phyloP scores from a whole-genome alignment of 2,797 vertebrate genomes.

The Poeciliopsis infans region DNA sequence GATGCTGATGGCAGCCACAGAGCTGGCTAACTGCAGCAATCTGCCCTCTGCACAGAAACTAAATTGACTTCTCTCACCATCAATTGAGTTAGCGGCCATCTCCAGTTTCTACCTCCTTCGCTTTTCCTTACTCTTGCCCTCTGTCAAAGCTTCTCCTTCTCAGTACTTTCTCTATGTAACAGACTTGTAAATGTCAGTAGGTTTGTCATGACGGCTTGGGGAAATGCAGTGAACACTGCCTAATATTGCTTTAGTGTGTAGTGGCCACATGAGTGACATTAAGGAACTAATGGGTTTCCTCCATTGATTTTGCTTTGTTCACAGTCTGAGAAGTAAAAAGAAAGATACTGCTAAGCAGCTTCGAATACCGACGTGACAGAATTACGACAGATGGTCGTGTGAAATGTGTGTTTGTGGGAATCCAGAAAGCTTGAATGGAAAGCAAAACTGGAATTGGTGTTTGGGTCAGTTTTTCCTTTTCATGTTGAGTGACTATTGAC shows the following conservation, averaged over 20 bases:
- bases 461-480: neutral
- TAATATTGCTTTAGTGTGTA: slow-evolving; percentile 64
- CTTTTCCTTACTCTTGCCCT: slow-evolving; percentile 58
- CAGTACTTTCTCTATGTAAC: slow-evolving; percentile 47
- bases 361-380: slow-evolving; percentile 19
- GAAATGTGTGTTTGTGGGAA: neutral
- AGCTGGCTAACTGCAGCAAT: slow-evolving; percentile 66
- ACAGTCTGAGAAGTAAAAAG: slow-evolving; percentile 45
- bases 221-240: slow-evolving; percentile 49
- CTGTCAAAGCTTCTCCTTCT: slow-evolving; percentile 41
- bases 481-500: too few species aligned
- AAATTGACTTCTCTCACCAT: slow-evolving; percentile 78
- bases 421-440: neutral
- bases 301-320: slow-evolving; percentile 45
- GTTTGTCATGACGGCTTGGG: slow-evolving; percentile 52
- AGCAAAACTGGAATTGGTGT: neutral
- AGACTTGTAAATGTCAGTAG: slow-evolving; percentile 67
- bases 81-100: slow-evolving; percentile 74
- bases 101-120: slow-evolving; percentile 73
- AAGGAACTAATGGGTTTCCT: slow-evolving; percentile 60
- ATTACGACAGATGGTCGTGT: slow-evolving; percentile 6
- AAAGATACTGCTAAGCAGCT: slow-evolving; percentile 15
- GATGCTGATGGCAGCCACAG: slow-evolving; percentile 56
- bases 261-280: slow-evolving; percentile 59
- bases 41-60: slow-evolving; percentile 74